phyloP scores from a whole-genome alignment of 2,113 vertebrate genomes.

The Columba janthina region DNA sequence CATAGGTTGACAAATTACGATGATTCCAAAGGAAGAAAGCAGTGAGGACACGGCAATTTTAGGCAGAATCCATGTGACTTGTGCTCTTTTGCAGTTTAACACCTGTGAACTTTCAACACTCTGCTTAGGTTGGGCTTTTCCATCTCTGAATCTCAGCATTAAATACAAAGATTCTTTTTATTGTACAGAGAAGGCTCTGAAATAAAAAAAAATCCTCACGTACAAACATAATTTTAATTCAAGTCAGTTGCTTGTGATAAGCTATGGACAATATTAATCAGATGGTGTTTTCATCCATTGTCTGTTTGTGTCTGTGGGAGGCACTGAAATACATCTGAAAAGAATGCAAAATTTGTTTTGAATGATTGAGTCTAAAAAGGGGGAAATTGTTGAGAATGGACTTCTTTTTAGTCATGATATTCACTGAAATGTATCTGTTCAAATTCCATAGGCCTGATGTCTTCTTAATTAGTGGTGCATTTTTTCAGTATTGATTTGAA shows the following conservation, averaged over 20 bases:
- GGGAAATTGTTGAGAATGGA: not conserved
- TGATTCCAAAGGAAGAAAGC: not conserved
- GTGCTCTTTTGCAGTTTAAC: not conserved
- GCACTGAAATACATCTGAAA: constrained; percentile 45
- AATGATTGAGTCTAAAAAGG: constrained; percentile 31
- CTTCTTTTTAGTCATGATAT: constrained; percentile 38
- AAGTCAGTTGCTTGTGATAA: not conserved
- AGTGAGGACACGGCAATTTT: fast-evolving
- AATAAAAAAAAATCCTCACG: not conserved
- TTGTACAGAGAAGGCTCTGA: not conserved
- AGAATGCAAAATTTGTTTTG: constrained; percentile 55
- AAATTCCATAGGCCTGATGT: not conserved
- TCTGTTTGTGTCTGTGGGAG: constrained; percentile 34
- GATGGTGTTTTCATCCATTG: constrained; percentile 23
- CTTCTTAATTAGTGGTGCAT: not conserved
- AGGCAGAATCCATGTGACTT: not conserved
- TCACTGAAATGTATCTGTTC: constrained; percentile 22
- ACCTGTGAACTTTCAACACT: not conserved
- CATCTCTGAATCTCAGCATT: not conserved
- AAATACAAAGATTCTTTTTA: not conserved
- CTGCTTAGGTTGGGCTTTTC: not conserved
- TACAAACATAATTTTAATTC: not conserved
- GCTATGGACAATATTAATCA: constrained; percentile 43
- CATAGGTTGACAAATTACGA: not conserved
- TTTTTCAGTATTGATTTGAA: constrained; percentile 19